Percentiles rank a stretch among this genome's conserved stretches.
Evolutionary conservation across 2,113 vertebrate species (phyloP).

Genomic region (Oryzias curvinotus): DNA sequence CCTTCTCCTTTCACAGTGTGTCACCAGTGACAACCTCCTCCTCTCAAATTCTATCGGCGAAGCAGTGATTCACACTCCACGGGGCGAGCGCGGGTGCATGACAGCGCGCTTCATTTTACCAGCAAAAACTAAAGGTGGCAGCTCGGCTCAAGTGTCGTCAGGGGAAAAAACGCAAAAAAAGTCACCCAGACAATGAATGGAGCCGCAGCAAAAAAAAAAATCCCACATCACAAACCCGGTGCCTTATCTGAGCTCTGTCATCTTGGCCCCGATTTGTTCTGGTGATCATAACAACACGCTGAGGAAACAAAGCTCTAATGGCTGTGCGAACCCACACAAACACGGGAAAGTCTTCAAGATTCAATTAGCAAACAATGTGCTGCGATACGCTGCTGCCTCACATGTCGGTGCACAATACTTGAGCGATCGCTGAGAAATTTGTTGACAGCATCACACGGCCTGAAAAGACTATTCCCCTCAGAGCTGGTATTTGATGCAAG

Average conservation of each 20-base stretch:
- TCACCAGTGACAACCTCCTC: conserved; percentile 26
- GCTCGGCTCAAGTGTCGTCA: conserved; percentile 48
- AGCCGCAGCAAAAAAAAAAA: conserved; percentile 47
- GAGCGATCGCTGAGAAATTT: conserved; percentile 68
- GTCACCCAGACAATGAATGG: conserved; percentile 46
- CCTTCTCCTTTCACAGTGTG: background rate
- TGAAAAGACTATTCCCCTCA: conserved; percentile 73
- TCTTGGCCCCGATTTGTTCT: conserved; percentile 65
- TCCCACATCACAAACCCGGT: conserved; percentile 65
- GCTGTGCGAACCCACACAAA: conserved; percentile 39
- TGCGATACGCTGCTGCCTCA: conserved; percentile 39
- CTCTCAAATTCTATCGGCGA: conserved; percentile 15
- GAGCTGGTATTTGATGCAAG: conserved; percentile 66
- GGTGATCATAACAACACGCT: conserved; percentile 53
- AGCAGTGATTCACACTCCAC: conserved; percentile 22
- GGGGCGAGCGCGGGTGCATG: conserved; percentile 5
- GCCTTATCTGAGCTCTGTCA: conserved; percentile 70
- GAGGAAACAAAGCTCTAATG: conserved; percentile 53
- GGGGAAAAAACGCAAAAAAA: conserved; percentile 21
- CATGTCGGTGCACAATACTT: conserved; percentile 57
- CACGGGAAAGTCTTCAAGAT: conserved; percentile 29
- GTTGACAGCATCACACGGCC: conserved; percentile 69
- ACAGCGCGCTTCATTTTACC: conserved; percentile 39
- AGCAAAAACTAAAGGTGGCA: conserved; percentile 33
- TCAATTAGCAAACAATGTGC: conserved; percentile 53